Base-by-base conservation (phyloP, 1,140 invertebrate genomes). In the Lineus longissimus region DNA sequence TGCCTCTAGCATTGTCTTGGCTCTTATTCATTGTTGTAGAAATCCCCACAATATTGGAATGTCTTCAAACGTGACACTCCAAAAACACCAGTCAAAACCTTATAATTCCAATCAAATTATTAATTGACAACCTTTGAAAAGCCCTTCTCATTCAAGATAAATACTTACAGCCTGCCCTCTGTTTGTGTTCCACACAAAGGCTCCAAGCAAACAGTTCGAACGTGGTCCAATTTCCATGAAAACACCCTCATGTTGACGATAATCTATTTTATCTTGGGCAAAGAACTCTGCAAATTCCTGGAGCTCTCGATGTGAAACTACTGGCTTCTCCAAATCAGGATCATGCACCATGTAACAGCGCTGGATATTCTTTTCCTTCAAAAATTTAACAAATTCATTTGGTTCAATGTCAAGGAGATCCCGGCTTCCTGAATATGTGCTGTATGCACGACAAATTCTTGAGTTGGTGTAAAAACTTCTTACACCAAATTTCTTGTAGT, bases 161-260 rank as follows among this genome's bases (percentile, higher is more conserved):
- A 6, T 15, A 63, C 68, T 59, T 69, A 74, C 72, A n/a, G 68
- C 69, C 69, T 74, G 72, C 54, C 72, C 72, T 36, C 72, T 58
- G 13, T 70, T 60, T 25, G 67, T 64, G 25, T 62, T 69, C 69
- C 69, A 72, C n/a, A 74, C 19, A 54, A 74, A 74, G 4, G 64
- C 69, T 13, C 62, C 62, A 19, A 72, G 22, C 15, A 74, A 47
- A 55, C 61, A 65, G 17, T 59, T 56, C 17, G 70, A 64, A 25
- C 70, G 58, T 19, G 51, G 41, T 19, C 72, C 72, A 15, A 64
- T 23, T 6, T 62, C 41, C 2, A 74, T 40, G 55, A 74, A 74
- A 6, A 74, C 40, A 19, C 40, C 40, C 19, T 51, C 47, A 27
- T 51, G 47, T 6, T n/a, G 4, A 51, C 47, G 47, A 27, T 51